phyloP scores from a whole-genome alignment of 64 coral and sea anemone genomes.

The Cladopsammia gracilis region DNA sequence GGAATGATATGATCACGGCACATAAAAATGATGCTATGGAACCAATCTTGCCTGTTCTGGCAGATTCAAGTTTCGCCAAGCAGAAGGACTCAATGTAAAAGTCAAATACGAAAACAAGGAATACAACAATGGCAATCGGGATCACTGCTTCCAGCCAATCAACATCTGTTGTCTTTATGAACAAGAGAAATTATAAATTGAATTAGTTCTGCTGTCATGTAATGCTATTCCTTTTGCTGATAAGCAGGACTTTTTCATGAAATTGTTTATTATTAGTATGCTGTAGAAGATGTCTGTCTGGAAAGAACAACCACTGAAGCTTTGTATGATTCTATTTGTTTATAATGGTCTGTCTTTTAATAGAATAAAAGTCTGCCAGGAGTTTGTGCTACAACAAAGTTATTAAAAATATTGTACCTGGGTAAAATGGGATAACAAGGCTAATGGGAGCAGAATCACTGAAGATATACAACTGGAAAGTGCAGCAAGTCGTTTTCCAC shows the following conservation, averaged over 20 bases:
- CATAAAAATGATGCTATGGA: slow-evolving; percentile 91
- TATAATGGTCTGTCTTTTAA: too few relatives aligned
- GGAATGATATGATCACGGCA: slow-evolving; percentile 75
- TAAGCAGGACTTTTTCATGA: background rate
- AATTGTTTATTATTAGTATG: too few relatives aligned
- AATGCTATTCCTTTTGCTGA: background rate
- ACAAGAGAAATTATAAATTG: background rate
- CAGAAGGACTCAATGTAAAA: slow-evolving; percentile 98
- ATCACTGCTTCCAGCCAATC: slow-evolving; percentile 83
- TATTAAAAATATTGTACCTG: slow-evolving; percentile 54
- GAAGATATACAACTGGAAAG: slow-evolving; percentile 82
- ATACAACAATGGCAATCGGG: slow-evolving; percentile 73
- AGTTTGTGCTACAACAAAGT: background rate
- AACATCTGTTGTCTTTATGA: slow-evolving; percentile 67
- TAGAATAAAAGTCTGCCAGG: background rate
- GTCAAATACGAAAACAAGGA: slow-evolving; percentile 88
- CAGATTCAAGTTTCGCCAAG: slow-evolving; percentile 82
- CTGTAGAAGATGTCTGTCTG: too few relatives aligned
- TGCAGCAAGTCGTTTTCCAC: slow-evolving; percentile 89
- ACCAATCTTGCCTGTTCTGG: slow-evolving; percentile 74
- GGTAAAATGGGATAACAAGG: slow-evolving; percentile 80
- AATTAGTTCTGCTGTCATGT: background rate
- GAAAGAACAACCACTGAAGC: too few relatives aligned
- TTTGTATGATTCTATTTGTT: too few relatives aligned
- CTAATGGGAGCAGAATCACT: slow-evolving; percentile 73